Base-by-base conservation (phyloP, 2,888 invertebrate genomes). In the Pherbina coryleti region DNA sequence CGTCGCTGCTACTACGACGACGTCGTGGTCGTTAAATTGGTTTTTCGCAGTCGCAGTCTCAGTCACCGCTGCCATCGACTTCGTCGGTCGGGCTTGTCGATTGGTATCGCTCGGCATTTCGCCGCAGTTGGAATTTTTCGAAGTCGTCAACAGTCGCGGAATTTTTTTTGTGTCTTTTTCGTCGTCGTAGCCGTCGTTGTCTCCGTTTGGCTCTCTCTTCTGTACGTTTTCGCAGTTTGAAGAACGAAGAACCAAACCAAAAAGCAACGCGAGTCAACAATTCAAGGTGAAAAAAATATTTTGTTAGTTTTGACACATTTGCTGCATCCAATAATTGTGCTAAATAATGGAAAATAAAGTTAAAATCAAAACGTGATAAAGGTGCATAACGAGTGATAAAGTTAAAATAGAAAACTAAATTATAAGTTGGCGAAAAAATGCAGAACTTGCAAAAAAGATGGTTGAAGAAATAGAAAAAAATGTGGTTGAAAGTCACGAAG, bases 231-330 rank as follows among this genome's bases (percentile, higher is more conserved):
- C 78, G 77, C 81, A 82, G 79, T 79, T 80, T 79, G 79, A 81
- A 78, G 76, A 79, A 80, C 79, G 77, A 81, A 80, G 76, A 81
- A 75, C 60, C 67, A 78, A 14, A 73, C 70, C 73, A 74, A 71
- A 74, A 78, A 79, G 80, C 80, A 82, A 78, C 73, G 79, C 80
- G 79, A 78, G 81, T 81, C 75, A 81, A 78, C 77, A 79, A 81
- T 82, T 81, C 81, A 82, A 81, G 82, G 81, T 81, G 81, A 82
- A 82, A 82, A 82, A 74, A 74, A 7, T 1, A 44, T 44, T 55
- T 69, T 28, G 62, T 49, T 74, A 62, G 62, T 74, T 71, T 64
- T 71, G 49, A 64, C 64, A 62, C 28, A 49, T 62, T 74, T 74
- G n/a, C 17, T 25, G 49, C 64, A 31, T 60, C 25, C 44, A 57